Evolutionary conservation across 2,888 invertebrate genomes (phyloP), one percentile per base, ranked within the genome.

Genomic region (Loripinus fragilis): DNA sequence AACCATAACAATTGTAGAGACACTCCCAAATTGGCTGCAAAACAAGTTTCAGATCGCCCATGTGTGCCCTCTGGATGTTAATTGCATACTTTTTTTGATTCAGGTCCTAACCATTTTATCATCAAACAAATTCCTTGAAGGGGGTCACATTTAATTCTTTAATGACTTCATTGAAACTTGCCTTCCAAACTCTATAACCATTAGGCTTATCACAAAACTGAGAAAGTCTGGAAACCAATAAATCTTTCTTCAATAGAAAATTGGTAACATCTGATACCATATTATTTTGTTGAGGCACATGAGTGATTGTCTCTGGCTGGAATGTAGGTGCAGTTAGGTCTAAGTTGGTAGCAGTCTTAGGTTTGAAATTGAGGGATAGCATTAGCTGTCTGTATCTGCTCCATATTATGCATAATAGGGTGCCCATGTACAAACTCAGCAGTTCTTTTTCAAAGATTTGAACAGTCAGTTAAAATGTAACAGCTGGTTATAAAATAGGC

Each of bases 151-250:
- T 66, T 15, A 84, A 64, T 23, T 81, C 81, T 20, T 23, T 20
- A 2, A 69, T 65, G 1, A 86, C 72, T 23, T 64, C 50, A n/a
- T 38, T 55, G 70, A 85, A 85, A 25, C 72, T 67, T 15, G 38
- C 12, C 65, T 81, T 85, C 81, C 83, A 83, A 10, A 35, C 38
- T 7, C 41, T n/a, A 71, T 75, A 83, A 10, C 60, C 28, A 50
- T 83, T 81, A 23, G 83, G 76, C 30, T 60, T 70, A 52, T 85
- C 83, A 69, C 80, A 67, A 64, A 76, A 85, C 12, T 60, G 42
- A 23, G 71, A 74, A 2, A 85, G 42, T 48, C 85, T 28, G 0
- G 78, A 76, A 0, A 81, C 42, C 2, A 78, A 38, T 20, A 78
- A 23, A 71, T 81, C 76, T 64, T 81, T 81, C 33, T 65, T 70